Evolutionary conservation across 2,797 vertebrate genomes (phyloP).

Genomic region (Jordanella pulchra): DNA sequence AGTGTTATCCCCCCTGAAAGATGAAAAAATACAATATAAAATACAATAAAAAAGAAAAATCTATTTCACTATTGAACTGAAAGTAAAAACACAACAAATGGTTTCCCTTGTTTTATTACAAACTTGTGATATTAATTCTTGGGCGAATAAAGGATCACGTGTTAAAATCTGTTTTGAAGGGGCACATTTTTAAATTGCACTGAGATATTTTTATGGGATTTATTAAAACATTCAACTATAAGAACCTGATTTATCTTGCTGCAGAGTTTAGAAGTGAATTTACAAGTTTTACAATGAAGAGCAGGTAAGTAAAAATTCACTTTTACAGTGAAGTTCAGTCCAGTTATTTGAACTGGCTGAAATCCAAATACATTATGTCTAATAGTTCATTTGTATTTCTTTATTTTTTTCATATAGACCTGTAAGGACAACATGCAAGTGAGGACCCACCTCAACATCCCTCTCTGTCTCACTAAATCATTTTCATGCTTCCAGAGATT

Average conservation of each 20-base stretch:
- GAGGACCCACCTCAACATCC: neutral
- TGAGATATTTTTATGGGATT: neutral
- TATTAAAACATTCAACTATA: neutral
- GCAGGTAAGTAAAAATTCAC: neutral
- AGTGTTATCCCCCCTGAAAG: constrained; percentile 48
- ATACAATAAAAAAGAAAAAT: constrained; percentile 41
- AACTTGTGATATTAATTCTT: neutral
- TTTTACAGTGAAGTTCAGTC: neutral
- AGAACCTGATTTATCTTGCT: neutral
- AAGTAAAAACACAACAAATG: constrained; percentile 18
- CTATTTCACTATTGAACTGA: constrained; percentile 41
- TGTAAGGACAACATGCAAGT: neutral
- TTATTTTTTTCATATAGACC: neutral
- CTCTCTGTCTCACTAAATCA: no score
- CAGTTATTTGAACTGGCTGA: neutral
- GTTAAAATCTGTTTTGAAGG: neutral
- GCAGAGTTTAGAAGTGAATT: constrained; percentile 1
- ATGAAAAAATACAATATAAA: constrained; percentile 49
- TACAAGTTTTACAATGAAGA: neutral
- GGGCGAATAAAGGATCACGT: neutral
- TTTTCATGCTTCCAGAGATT: no score
- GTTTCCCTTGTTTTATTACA: constrained; percentile 16
- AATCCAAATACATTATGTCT: neutral
- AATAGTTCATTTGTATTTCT: neutral
- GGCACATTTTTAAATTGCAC: neutral